Evolutionary conservation across 2,888 invertebrate species (phyloP).

Genomic region (Pomacea canaliculata): DNA sequence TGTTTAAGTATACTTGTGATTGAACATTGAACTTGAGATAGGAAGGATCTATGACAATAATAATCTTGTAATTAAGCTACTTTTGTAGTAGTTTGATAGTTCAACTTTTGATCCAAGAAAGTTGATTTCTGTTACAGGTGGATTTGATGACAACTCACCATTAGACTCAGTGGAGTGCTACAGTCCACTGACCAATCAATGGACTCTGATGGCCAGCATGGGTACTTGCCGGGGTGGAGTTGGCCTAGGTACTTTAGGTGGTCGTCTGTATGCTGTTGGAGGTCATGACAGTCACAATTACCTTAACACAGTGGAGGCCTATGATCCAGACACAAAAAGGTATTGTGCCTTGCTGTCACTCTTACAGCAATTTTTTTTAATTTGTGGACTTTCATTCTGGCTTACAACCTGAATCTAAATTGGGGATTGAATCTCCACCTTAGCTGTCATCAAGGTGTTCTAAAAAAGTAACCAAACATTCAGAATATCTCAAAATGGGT

Average conservation of each 20-base stretch:
- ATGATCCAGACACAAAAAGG: slow-evolving; percentile 69
- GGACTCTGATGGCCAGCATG: slow-evolving; percentile 67
- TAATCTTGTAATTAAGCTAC: too few relatives aligned
- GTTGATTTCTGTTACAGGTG: slow-evolving; percentile 56
- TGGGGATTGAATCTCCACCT: too few relatives aligned
- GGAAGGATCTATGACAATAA: too few relatives aligned
- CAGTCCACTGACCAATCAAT: slow-evolving; percentile 65
- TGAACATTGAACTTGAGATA: too few relatives aligned
- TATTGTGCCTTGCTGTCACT: slow-evolving; percentile 43
- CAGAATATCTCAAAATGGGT: too few relatives aligned
- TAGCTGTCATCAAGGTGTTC: too few relatives aligned
- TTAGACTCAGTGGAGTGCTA: slow-evolving; percentile 70
- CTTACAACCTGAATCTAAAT: too few relatives aligned
- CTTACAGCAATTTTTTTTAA: neutral
- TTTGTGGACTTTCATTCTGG: neutral
- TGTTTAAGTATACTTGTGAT: too few relatives aligned
- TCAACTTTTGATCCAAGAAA: too few relatives aligned
- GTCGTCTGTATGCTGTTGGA: slow-evolving; percentile 71
- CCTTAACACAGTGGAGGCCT: slow-evolving; percentile 72
- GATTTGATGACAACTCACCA: slow-evolving; percentile 73
- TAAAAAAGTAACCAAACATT: too few relatives aligned
- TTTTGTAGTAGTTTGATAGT: too few relatives aligned
- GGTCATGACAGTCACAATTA: slow-evolving; percentile 72
- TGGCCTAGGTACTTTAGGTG: slow-evolving; percentile 68
- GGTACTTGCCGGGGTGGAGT: slow-evolving; percentile 69